Base-by-base conservation (phyloP, 2,888 invertebrate genomes). In the Lucinisca nassula region DNA sequence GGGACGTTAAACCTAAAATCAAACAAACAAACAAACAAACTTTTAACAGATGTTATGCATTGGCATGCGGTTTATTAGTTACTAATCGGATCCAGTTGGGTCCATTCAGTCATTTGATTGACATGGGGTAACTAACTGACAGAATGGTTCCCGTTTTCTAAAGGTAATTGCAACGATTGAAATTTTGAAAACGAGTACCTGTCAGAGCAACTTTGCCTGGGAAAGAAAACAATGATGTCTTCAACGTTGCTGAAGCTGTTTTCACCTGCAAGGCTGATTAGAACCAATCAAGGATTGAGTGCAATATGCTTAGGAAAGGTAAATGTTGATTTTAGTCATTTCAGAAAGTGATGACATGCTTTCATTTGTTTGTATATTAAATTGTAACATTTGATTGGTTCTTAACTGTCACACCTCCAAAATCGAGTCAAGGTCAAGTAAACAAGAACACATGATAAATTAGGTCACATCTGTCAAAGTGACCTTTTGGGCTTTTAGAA, bases 171-270 rank as follows among this genome's bases (percentile, higher is more conserved):
- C n/a, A n/a, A n/a, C n/a, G n/a, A n/a, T n/a, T n/a, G n/a, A n/a
- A n/a, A n/a, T n/a, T n/a, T n/a, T n/a, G n/a, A n/a, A n/a, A n/a
- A 4, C 27, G 58, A 14, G 58, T 24, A 58, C 27, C 58, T 24
- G 4, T 17, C 8, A 14, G 3, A 58, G 27, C 24, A 58, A 58
- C 21, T 27, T 58, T 58, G 58, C 8, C 58, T 27, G 14, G 40
- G 40, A 55, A 12, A 61, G 24, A 35, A 30, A 67, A 35, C 67
- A 67, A 35, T 14, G 35, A 67, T 67, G 67, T 67, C 67, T 17
- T 85, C 85, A 85, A 72, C 72, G 35, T 55, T 81, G 49, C 30
- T 81, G 30, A 85, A 85, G 55, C 73, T 85, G 77, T 81, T 85
- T 85, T 80, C 81, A 21, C 38, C 77, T 24, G 49, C 40, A 32